Evolutionary conservation across 1,140 invertebrate genomes (phyloP).

Genomic region (Pseudomyrmex concolor): DNA sequence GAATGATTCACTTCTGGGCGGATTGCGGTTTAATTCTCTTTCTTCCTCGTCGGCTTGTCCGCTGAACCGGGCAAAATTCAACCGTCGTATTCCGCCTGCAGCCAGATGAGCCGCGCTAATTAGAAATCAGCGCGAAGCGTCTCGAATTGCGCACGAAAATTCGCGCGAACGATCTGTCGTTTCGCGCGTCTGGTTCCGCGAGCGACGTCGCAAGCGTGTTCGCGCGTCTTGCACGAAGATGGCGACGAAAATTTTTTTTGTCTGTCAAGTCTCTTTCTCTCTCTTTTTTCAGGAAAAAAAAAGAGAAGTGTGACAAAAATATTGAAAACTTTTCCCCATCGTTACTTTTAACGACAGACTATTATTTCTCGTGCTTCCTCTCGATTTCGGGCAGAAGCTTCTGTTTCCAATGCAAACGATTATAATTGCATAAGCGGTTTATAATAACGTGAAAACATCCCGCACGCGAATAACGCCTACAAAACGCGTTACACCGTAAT

Average conservation of each 20-base stretch:
- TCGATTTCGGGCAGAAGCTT: too few relatives aligned
- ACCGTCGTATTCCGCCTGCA: constrained; percentile 23
- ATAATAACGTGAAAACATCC: constrained; percentile 49
- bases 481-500: constrained; percentile 53
- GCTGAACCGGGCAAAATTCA: constrained; percentile 54
- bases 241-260: not conserved
- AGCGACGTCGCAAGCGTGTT: not conserved
- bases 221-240: not conserved
- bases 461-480: not conserved
- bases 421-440: constrained; percentile 53
- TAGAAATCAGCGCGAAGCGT: constrained; percentile 61
- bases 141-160: constrained; percentile 60
- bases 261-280: too few relatives aligned
- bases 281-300: not conserved
- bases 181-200: not conserved
- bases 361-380: not conserved
- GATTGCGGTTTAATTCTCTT: constrained; percentile 53
- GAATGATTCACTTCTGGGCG: constrained; percentile 80
- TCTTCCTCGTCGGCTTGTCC: constrained; percentile 30
- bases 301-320: not conserved
- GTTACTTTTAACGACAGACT: not conserved
- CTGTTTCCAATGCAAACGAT: constrained; percentile 1
- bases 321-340: not conserved
- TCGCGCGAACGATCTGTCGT: not conserved
- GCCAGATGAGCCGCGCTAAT: constrained; percentile 60